Evolutionary conservation across 2,797 vertebrate genomes (phyloP).

Genomic region (Oryzias dopingdopingensis): DNA sequence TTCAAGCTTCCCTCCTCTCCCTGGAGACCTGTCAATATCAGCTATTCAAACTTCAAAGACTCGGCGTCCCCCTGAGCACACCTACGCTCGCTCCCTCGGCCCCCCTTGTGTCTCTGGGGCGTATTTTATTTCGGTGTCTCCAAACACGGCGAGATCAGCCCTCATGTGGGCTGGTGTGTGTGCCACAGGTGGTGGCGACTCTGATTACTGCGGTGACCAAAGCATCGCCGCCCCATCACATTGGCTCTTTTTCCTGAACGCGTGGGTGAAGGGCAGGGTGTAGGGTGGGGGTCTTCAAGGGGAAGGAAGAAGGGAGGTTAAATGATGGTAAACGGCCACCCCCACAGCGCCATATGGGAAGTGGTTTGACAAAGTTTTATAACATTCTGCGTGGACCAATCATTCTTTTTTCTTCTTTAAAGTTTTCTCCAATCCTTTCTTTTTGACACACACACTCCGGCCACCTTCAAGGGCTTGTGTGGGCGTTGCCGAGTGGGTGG

Average conservation of each 20-base stretch:
- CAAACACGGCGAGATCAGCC: constrained; percentile 33
- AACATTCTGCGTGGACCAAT: constrained; percentile 54
- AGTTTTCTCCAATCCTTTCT: constrained; percentile 20
- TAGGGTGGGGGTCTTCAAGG: constrained; percentile 17
- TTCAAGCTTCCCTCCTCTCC: constrained; percentile 48
- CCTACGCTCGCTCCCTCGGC: constrained; percentile 55
- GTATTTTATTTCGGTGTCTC: constrained; percentile 71
- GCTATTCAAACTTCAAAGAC: constrained; percentile 69
- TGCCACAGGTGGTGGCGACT: constrained; percentile 68
- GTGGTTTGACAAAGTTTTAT: constrained; percentile 48
- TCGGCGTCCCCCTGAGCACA: constrained; percentile 52
- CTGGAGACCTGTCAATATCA: constrained; percentile 71
- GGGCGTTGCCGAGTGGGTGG: constrained; percentile 59
- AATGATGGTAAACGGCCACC: constrained; percentile 58
- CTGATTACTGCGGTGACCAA: constrained; percentile 65
- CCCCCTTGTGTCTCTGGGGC: constrained; percentile 62
- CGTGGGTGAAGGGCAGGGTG: constrained; percentile 63
- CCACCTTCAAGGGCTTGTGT: constrained; percentile 57
- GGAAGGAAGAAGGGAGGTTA: constrained; percentile 36
- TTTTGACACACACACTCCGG: constrained; percentile 24
- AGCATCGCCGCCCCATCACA: constrained; percentile 54
- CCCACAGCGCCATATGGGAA: constrained; percentile 72
- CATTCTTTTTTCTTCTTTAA: constrained; percentile 39
- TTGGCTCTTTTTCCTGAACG: constrained; percentile 66
- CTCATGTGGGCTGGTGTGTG: constrained; percentile 23